Evolutionary conservation across 2,113 vertebrate genomes (phyloP).

Genomic region (Maccullochella peelii): DNA sequence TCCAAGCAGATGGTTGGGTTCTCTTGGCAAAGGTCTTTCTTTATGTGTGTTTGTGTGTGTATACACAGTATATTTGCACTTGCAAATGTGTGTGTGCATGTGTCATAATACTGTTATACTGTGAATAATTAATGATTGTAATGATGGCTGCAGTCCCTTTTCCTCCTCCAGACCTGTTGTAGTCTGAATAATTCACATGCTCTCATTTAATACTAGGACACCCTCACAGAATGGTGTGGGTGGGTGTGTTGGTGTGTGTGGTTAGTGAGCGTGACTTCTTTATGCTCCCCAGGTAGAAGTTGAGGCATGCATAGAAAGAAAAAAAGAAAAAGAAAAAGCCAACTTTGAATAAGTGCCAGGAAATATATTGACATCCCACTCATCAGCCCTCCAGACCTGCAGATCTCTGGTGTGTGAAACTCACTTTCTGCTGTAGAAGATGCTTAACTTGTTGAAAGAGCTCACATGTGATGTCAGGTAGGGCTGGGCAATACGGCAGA

Average conservation of each 20-base stretch:
- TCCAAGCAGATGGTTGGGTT: conserved; percentile 66
- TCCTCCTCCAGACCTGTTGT: conserved; percentile 63
- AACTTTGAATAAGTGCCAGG: conserved; percentile 27
- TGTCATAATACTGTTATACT: conserved; percentile 62
- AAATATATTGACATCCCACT: conserved; percentile 36
- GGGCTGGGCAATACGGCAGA: not conserved
- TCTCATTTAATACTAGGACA: conserved; percentile 75
- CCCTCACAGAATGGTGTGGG: conserved; percentile 23
- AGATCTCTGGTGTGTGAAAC: conserved; percentile 12
- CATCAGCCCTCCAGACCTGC: conserved; percentile 11
- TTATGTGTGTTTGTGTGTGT: conserved; percentile 43
- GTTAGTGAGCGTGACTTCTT: conserved; percentile 29
- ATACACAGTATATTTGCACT: conserved; percentile 41
- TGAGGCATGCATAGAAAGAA: conserved; percentile 38
- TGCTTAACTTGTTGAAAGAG: conserved; percentile 24
- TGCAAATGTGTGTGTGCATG: conserved; percentile 43
- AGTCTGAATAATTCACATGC: conserved; percentile 80
- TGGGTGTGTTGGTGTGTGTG: conserved; percentile 33
- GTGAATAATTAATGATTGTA: conserved; percentile 81
- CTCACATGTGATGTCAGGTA: not conserved
- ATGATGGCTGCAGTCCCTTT: conserved; percentile 62
- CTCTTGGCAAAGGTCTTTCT: conserved; percentile 51
- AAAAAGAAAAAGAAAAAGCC: conserved; percentile 6
- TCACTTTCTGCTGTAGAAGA: conserved; percentile 6
- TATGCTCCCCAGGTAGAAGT: conserved; percentile 51